Base-by-base conservation (phyloP, 2,797 vertebrate genomes). In the Hydrolagus colliei region DNA sequence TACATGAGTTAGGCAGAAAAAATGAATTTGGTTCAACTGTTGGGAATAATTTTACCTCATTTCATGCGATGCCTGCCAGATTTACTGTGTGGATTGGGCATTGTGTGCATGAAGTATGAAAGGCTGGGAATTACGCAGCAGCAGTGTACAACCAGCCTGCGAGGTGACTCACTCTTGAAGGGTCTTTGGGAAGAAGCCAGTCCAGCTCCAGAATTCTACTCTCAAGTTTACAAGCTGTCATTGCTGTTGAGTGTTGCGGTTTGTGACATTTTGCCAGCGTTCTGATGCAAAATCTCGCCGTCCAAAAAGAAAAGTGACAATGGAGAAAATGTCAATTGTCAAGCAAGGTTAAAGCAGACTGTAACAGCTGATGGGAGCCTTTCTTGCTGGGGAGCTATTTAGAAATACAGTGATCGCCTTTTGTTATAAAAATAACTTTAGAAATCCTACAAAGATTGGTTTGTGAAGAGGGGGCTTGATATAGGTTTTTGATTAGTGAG, bases 161-260 rank as follows among this genome's bases (percentile, higher is more conserved):
- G 79, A 84, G 87, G 88, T 87, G 72, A 86, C 89, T 87, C 72
- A 9, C 87, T 90, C 86, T 88, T 85, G 88, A 88, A 85, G 86
- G 72, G 75, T 86, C 73, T 86, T 73, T 87, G 86, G 63, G 86
- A 68, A 18, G 63, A 78, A 86, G 86, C 86, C 86, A 77, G 75
- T 68, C 86, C 74, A 16, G 79, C 52, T 89, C 86, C 86, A 88
- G 82, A 41, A 86, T 86, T 87, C 87, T 87, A 84, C 85, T 87
- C 86, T 6, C 14, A 87, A 87, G 88, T 90, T 89, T 87, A 88
- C 85, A 89, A 91, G 87, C 86, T 88, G 88, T 88, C 86, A 86
- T 68, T 71, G 32, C 72, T 63, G 86, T 86, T 32, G 63, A 89
- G 87, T 86, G 68, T 82, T 86, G 86, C 89, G 59, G 89, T 88